phyloP scores from a whole-genome alignment of 1,140 invertebrate species.

The Drusus annulatus region DNA sequence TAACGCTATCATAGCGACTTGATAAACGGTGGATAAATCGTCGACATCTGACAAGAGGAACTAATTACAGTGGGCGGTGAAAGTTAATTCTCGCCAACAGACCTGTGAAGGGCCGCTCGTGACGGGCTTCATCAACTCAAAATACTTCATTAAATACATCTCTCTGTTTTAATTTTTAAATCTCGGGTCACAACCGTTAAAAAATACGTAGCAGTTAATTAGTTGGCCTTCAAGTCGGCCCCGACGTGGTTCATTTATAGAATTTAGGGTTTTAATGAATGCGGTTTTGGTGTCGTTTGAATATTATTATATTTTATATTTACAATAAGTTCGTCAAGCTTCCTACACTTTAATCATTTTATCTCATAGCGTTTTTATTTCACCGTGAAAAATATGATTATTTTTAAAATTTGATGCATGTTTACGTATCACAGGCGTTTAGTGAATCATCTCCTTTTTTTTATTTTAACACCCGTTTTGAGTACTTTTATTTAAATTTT shows the following conservation, averaged over 20 bases:
- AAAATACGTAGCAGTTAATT: slow-evolving; percentile 17
- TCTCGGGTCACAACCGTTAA: slow-evolving; percentile 6
- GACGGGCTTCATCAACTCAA: not conserved
- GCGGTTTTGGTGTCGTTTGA: not conserved
- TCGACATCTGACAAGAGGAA: slow-evolving; percentile 37
- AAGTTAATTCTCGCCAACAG: slow-evolving; percentile 48
- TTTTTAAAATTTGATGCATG: too few relatives aligned
- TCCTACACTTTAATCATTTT: too few relatives aligned
- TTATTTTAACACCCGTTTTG: too few relatives aligned
- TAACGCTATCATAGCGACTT: not conserved
- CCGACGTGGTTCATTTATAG: not conserved
- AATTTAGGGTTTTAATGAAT: slow-evolving; percentile 5
- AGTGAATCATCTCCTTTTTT: too few relatives aligned
- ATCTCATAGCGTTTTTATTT: too few relatives aligned
- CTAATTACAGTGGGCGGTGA: slow-evolving; percentile 48
- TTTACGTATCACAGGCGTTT: too few relatives aligned
- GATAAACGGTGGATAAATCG: slow-evolving; percentile 33
- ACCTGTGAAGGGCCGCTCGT: slow-evolving; percentile 34
- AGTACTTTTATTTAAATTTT: too few relatives aligned
- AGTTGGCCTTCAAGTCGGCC: not conserved
- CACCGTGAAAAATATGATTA: too few relatives aligned
- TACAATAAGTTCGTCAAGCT: too few relatives aligned
- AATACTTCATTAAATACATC: not conserved
- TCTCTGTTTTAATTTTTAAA: slow-evolving; percentile 1
- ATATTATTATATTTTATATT: not conserved